Base-by-base conservation (phyloP, 2,888 invertebrate genomes). In the Aphidius colemani region DNA sequence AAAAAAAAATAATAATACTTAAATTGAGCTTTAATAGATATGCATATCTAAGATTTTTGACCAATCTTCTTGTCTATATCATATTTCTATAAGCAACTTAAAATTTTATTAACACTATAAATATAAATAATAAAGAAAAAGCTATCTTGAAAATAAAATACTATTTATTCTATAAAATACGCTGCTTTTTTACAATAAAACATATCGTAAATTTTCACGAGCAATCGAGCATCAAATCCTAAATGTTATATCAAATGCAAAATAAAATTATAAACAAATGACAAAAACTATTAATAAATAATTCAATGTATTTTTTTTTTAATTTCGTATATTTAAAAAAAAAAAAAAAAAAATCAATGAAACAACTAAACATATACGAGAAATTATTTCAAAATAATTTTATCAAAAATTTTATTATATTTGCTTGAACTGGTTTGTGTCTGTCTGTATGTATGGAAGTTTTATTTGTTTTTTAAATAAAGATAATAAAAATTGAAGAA, bases 41-140 rank as follows among this genome's bases (percentile, higher is more conserved):
- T 57, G 57, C 57, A 61, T 65, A 46, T 55, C 48, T 3, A 39
- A 64, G 59, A 67, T 74, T 76, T 75, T 78, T 72, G 78, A 80
- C 79, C 80, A 80, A 80, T 79, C 78, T 80, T 72, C 72, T 76
- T 79, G 77, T 78, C 79, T 78, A 75, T 75, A 70, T 56, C 46
- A 57, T 57, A 57, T 46, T 46, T n/a, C n/a, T 57, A 45, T 57
- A 57, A 57, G 45, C 46, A 45, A 57, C 7, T 46, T 57, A 30
- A 57, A 43, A 44, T 46, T 30, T 4, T 30, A 30, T 30, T 30
- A 30, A 4, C 30, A 30, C 30, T 30, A 30, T 30, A 30, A 30
- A 30, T 18, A 30, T 11, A 13, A 57, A 30, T 11, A 55, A 55
- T 6, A 11, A 57, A 44, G n/a, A 30, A 5, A 6, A 30, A 56